Percentiles rank a stretch among this genome's conserved stretches.
Evolutionary conservation across 1,140 invertebrate genomes (phyloP).

Genomic region (Paracyclopina nana): DNA sequence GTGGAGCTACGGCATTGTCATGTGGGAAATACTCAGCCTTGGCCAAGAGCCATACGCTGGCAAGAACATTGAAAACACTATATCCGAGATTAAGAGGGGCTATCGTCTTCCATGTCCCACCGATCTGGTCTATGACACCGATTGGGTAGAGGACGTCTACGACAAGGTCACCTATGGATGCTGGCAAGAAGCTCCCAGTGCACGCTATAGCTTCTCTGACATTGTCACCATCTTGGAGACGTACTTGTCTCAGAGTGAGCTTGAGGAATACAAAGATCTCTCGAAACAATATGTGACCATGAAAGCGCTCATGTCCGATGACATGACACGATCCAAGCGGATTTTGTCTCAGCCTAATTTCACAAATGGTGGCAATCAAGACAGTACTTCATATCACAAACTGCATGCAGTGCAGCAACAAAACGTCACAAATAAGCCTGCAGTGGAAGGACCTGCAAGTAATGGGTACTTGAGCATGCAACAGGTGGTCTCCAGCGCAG

Average conservation of each 20-base stretch:
- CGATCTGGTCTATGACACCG: not conserved
- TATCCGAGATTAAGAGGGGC: not conserved
- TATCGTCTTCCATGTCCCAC: constrained; percentile 1
- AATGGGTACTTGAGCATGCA: no score
- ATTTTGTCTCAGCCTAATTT: no score
- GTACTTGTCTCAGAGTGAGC: not conserved
- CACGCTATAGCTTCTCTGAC: not conserved
- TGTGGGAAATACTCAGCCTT: constrained; percentile 90
- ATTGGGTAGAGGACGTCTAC: not conserved
- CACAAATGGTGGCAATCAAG: no score
- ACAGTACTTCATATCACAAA: no score
- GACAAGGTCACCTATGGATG: not conserved
- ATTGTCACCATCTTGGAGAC: constrained; percentile 4
- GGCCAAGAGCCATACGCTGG: constrained; percentile 71
- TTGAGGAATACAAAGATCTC: not conserved
- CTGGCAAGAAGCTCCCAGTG: constrained; percentile 1
- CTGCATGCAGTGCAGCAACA: no score
- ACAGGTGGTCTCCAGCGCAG: no score
- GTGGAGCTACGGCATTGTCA: constrained; percentile 85
- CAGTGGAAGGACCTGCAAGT: no score
- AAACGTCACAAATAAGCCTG: no score
- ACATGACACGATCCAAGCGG: not conserved
- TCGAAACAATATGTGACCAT: not conserved
- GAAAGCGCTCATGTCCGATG: not conserved
- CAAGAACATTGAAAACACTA: not conserved